A percentile compares a stretch with the other conserved stretches of the same genome.
phyloP scores from a whole-genome alignment of 2,888 invertebrate species.

The Drosophila planitibia region DNA sequence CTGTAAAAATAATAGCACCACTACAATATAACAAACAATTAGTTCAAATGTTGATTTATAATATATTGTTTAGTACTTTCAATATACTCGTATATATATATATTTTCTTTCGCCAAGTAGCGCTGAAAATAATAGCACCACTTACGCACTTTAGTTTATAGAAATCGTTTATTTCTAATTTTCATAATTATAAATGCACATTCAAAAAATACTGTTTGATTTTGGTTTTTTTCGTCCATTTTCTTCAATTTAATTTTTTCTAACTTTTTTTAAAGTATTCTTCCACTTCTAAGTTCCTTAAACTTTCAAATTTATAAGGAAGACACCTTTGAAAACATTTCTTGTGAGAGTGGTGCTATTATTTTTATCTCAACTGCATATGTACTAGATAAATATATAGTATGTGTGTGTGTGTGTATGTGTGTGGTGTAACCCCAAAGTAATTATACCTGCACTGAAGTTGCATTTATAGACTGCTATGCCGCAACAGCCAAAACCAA shows the following conservation, averaged over 20 bases:
- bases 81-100: not conserved
- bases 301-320: not conserved
- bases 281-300: not conserved
- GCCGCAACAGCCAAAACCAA: slow-evolving; percentile 55
- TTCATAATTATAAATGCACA: not conserved
- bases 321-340: not conserved
- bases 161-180: not conserved
- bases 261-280: not conserved
- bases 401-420: not conserved
- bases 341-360: not conserved
- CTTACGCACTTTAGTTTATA: not conserved
- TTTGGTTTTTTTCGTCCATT: not conserved
- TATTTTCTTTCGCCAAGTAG: not conserved
- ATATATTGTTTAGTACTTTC: not conserved
- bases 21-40: not conserved
- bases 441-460: slow-evolving; percentile 55
- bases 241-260: not conserved
- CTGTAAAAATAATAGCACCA: not conserved
- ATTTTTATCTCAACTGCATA: not conserved
- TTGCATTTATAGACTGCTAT: slow-evolving; percentile 62
- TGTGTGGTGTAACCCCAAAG: slow-evolving; percentile 35
- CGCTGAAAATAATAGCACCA: not conserved
- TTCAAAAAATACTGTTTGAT: not conserved
- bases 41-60: not conserved
- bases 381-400: not conserved